Evolutionary conservation across 2,888 invertebrate species (phyloP), one percentile per base, ranked within the genome.

Genomic region (Arctia plantaginis): DNA sequence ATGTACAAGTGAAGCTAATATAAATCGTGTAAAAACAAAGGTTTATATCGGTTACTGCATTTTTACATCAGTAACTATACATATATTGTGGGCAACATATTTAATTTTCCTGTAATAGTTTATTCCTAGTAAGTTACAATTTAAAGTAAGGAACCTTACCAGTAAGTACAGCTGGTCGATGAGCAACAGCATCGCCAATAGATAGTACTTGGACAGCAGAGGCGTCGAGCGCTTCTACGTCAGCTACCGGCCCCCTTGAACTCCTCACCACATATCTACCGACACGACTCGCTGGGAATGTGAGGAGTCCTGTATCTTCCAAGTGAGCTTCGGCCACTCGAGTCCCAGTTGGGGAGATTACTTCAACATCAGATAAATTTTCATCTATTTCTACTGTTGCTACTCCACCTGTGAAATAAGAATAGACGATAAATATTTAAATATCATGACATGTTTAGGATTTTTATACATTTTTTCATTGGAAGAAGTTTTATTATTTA

Each of bases 171-270:
- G 98, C 98, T 1, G 98, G 98, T 73, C 98, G 96, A 91, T 98
- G 98, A 74, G 98, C 98, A 64, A 98, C 96, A 0, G 98, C 95
- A 86, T 98, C 98, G 0, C 97, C 97, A 70, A 98, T 97, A 74
- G 98, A 97, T 75, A 97, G 95, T 66, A 98, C 96, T 85, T 97
- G 97, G 13, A 98, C 97, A 72, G 97, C 96, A 0, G 96, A 93
- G 0, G 98, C 98, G 90, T 98, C 98, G 70, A 98, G 97, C 0
- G 98, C 98, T 85, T 99, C 98, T 6, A 98, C 94, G 67, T 95
- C 95, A 0, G 95, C 95, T 0, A 95, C 83, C 0, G 93, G 91
- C 0, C 95, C 95, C 23, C 92, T 82, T 0, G 92, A 73, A 71
- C 89, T 91, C 69, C 97, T 96, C 75, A 99, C 97, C 59, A 97